phyloP scores from a whole-genome alignment of 2,888 invertebrate genomes.

The Caenorhabditis uteleia region DNA sequence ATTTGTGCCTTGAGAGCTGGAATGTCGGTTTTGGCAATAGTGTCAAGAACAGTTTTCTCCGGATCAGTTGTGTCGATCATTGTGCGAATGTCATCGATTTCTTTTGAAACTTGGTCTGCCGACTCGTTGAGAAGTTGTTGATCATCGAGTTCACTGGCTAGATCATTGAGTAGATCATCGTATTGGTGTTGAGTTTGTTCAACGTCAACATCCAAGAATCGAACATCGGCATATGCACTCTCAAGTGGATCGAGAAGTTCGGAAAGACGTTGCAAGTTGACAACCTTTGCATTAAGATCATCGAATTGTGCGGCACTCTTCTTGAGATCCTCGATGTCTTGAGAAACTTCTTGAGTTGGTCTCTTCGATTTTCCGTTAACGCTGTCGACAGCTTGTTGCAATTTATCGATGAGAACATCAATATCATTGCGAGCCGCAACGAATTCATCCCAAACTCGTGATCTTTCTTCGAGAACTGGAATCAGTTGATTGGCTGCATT shows the following conservation, averaged over 20 bases:
- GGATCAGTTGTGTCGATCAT: conserved; percentile 26
- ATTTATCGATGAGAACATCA: conserved; percentile 43
- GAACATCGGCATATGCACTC: conserved; percentile 51
- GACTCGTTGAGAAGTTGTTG: conserved; percentile 48
- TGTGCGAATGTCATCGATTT: conserved; percentile 33
- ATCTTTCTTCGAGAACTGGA: conserved; percentile 42
- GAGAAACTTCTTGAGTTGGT: conserved; percentile 27
- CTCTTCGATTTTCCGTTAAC: conserved; percentile 33
- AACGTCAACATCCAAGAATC: conserved; percentile 54
- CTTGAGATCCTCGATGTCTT: conserved; percentile 30
- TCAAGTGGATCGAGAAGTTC: conserved; percentile 54
- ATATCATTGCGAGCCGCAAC: conserved; percentile 46
- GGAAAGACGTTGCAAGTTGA: conserved; percentile 45
- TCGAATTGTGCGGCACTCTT: conserved; percentile 20
- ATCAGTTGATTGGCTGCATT: conserved; percentile 32
- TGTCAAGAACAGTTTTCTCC: conserved; percentile 23
- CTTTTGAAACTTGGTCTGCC: conserved; percentile 42
- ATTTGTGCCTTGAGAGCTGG: conserved; percentile 47
- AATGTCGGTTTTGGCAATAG: conserved; percentile 22
- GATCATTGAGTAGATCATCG: conserved; percentile 42
- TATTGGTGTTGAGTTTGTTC: conserved; percentile 49
- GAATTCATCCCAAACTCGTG: conserved; percentile 48
- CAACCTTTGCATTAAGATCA: conserved; percentile 27
- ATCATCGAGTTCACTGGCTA: conserved; percentile 41
- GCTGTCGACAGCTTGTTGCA: conserved; percentile 41